Evolutionary conservation across 2,113 vertebrate genomes (phyloP).

Genomic region (Ellobius talpinus): DNA sequence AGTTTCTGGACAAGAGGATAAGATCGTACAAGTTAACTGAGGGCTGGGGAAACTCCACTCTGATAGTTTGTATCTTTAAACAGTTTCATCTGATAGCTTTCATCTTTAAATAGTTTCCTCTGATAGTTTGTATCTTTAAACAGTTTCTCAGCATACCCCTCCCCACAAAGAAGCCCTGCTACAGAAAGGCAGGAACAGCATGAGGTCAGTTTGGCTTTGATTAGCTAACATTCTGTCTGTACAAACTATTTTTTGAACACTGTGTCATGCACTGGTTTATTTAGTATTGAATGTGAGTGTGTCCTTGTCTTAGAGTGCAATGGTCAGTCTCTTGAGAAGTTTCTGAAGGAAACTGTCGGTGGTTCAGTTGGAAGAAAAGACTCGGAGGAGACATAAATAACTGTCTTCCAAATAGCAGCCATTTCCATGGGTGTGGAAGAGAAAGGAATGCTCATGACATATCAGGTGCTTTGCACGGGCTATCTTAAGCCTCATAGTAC

Average conservation of each 20-base stretch:
- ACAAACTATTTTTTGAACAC: neutral
- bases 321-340: conserved; percentile 22
- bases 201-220: conserved; percentile 46
- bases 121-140: neutral
- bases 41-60: neutral
- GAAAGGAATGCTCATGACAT: conserved; percentile 41
- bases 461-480: conserved; percentile 1
- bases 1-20: conserved; percentile 26
- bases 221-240: neutral
- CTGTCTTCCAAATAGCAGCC: conserved; percentile 47
- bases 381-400: neutral
- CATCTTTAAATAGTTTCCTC: too few species aligned
- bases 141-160: neutral
- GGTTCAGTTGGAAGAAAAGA: conserved; percentile 29
- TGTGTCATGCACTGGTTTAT: neutral
- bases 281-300: conserved; percentile 8
- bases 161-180: neutral
- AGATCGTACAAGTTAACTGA: neutral
- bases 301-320: neutral
- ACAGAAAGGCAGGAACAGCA: neutral
- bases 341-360: neutral
- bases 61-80: neutral
- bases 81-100: neutral
- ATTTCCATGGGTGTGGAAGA: conserved; percentile 24
- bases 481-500: neutral